Evolutionary conservation across 2,888 invertebrate genomes (phyloP).

Genomic region (Autographa gamma): DNA sequence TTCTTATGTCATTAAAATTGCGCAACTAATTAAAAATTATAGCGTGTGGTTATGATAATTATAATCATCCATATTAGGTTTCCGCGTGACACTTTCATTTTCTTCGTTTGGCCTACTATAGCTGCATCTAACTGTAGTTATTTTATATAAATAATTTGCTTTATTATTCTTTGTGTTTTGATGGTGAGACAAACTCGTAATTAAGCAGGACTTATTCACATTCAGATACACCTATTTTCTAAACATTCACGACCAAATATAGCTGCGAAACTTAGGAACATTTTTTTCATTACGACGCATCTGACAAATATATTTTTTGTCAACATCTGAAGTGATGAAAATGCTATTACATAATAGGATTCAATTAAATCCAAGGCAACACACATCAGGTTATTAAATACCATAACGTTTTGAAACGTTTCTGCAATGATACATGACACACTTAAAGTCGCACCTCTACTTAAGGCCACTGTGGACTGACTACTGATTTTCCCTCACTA

Average conservation of each 20-base stretch:
- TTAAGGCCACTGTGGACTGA: neutral
- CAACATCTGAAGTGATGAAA: no score
- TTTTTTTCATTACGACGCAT: neutral
- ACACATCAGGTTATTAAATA: neutral
- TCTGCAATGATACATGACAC: neutral
- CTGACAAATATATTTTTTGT: no score
- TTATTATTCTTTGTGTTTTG: neutral
- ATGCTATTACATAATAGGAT: neutral
- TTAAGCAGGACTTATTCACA: neutral
- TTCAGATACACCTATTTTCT: neutral
- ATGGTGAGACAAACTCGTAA: neutral
- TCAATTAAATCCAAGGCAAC: neutral
- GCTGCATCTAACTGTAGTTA: neutral
- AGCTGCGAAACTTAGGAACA: neutral
- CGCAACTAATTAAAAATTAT: slow-evolving; percentile 11
- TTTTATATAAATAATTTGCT: neutral
- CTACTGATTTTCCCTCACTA: slow-evolving; percentile 1
- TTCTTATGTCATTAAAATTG: slow-evolving; percentile 4
- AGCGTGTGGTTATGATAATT: slow-evolving; percentile 7
- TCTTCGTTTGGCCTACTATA: neutral
- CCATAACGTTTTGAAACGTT: neutral
- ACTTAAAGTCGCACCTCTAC: neutral
- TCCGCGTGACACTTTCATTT: slow-evolving; percentile 23
- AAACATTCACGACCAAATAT: neutral
- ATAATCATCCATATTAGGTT: slow-evolving; percentile 11